Evolutionary conservation across 2,797 vertebrate genomes (phyloP).

Genomic region (Onychomys torridus): DNA sequence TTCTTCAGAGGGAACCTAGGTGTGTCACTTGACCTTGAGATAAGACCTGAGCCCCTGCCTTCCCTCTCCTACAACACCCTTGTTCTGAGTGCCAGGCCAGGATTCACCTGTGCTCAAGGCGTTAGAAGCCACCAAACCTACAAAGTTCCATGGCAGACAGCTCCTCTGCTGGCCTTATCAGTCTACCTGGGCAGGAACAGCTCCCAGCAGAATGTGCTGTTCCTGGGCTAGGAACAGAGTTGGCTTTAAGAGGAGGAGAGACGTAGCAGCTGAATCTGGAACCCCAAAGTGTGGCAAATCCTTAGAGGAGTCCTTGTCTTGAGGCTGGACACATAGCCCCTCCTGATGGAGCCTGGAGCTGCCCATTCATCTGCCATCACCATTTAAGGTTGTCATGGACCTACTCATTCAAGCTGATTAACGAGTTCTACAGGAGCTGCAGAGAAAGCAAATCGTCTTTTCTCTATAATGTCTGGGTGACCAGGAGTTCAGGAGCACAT

Average conservation of each 20-base stretch:
- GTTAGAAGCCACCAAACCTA: background rate
- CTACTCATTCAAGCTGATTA: slow-evolving; percentile 6
- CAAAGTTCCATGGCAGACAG: background rate
- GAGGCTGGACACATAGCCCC: background rate
- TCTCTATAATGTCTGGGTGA: background rate
- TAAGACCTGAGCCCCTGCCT: background rate
- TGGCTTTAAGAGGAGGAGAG: background rate
- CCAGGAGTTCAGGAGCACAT: background rate
- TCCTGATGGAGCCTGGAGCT: background rate
- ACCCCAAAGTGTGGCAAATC: background rate
- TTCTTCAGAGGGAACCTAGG: background rate
- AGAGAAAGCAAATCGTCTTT: slow-evolving; percentile 65
- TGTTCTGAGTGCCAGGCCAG: background rate
- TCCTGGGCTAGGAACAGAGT: background rate
- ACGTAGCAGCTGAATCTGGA: background rate
- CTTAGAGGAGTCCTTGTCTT: background rate
- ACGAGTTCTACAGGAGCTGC: slow-evolving; percentile 30
- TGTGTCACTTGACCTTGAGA: background rate
- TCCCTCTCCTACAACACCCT: background rate
- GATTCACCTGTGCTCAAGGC: background rate
- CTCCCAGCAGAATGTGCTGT: background rate
- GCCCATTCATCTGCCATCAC: slow-evolving; percentile 47
- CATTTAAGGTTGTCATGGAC: background rate
- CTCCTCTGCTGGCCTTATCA: background rate
- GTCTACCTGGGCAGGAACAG: background rate